Base-by-base conservation (phyloP, 2,888 invertebrate species). In the Liopterus haemorrhoidalis region DNA sequence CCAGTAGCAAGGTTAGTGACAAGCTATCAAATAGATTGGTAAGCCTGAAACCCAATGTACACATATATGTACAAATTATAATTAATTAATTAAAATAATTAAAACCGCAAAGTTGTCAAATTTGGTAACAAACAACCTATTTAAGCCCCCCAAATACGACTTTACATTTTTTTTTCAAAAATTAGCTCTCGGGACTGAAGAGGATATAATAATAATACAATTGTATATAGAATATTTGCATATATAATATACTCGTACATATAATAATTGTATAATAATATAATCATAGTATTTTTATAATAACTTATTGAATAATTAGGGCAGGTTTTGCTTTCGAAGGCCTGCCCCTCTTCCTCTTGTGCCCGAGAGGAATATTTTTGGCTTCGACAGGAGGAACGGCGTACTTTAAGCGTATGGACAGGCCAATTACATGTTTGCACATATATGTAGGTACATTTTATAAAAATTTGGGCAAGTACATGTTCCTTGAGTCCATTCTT, bases 341-440 rank as follows among this genome's bases (percentile, higher is more conserved):
- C 54, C 70, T 16, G 19, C 44, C 44, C 15, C 44, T 24, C 28
- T 39, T 15, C 30, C 44, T 41, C 28, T 44, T 44, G 25, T 44
- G 28, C 3, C 44, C 44, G 15, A 45, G 14, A 21, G 40, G 33
- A 35, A 49, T 40, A 18, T 31, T 45, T 41, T 46, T 46, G 9
- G 45, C 49, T 14, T 33, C 45, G 25, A 31, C 12, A 28, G 49
- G 49, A 19, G 45, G 41, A 16, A 35, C 30, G 9, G 31, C 37
- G 15, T 49, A 41, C 31, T 41, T 46, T 22, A 49, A 40, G 30
- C 45, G 39, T 15, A 49, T 49, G n/a, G 44, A 15, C 19, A 46
- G 18, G 12, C 41, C 41, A 14, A 46, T 19, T 15, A 46, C 12
- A 22, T 46, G 49, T 53, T 42, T 48, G 18, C 48, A 52, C 52